Evolutionary conservation across 2,888 invertebrate species (phyloP).

Genomic region (Dascillus cervinus): DNA sequence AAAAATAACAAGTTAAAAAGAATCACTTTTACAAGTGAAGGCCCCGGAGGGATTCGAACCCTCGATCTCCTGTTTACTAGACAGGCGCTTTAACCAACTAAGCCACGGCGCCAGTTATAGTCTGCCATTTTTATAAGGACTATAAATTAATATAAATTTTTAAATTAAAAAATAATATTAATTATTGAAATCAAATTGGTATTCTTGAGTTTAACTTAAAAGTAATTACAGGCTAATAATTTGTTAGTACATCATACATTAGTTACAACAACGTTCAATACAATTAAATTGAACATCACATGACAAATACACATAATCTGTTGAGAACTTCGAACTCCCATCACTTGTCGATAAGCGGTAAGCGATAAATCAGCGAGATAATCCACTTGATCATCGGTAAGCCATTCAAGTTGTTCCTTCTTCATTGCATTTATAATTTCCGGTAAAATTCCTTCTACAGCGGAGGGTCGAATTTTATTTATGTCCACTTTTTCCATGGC

Average conservation of each 20-base stretch:
- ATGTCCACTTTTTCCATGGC: constrained; percentile 1
- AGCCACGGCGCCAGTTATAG: constrained; percentile 72
- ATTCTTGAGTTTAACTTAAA: no score
- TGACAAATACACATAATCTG: no score
- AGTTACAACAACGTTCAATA: background rate
- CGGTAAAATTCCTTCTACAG: constrained; percentile 4
- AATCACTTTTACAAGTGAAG: no score
- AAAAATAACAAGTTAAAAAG: no score
- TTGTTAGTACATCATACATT: background rate
- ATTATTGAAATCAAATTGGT: no score
- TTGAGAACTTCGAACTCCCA: constrained; percentile 1
- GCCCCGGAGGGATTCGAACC: constrained; percentile 60
- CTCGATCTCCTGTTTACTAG: constrained; percentile 65
- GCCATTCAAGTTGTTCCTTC: background rate
- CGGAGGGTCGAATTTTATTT: constrained; percentile 4
- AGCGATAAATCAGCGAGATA: constrained; percentile 4
- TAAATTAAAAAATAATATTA: no score
- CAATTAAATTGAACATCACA: no score
- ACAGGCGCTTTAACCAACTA: constrained; percentile 74
- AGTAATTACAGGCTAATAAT: background rate
- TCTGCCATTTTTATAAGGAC: no score
- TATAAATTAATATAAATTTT: no score
- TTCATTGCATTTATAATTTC: constrained; percentile 1
- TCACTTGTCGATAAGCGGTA: constrained; percentile 1
- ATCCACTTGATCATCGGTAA: constrained; percentile 3